Evolutionary conservation across 2,113 vertebrate genomes (phyloP).

Genomic region (Scomber colias): DNA sequence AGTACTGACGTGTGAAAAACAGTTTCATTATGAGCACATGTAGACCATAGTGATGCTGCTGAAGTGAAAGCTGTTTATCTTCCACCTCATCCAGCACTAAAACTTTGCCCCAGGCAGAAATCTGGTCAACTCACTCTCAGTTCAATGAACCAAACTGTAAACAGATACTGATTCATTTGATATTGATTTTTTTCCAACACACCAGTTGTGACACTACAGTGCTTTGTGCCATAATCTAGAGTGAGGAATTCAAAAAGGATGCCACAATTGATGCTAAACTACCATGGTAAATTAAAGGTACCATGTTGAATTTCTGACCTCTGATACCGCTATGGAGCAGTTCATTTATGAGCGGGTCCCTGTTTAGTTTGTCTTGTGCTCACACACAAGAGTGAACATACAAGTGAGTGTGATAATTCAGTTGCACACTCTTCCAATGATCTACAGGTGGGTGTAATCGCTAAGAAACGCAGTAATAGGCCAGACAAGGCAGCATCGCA

Average conservation of each 20-base stretch:
- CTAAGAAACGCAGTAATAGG: too few species aligned
- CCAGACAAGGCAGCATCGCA: too few species aligned
- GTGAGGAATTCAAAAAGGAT: constrained; percentile 5
- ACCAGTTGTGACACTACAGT: constrained; percentile 26
- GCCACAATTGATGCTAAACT: constrained; percentile 5
- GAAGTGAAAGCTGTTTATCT: constrained; percentile 7
- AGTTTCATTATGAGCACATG: not conserved
- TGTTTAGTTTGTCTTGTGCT: too few species aligned
- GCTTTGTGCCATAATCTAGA: not conserved
- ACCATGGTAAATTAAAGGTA: not conserved
- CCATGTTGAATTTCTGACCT: too few species aligned
- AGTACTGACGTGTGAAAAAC: not conserved
- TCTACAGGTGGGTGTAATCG: too few species aligned
- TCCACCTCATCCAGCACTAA: constrained; percentile 15
- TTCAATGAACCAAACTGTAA: constrained; percentile 51
- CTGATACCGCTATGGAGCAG: too few species aligned
- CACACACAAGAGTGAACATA: too few species aligned
- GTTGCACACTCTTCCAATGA: too few species aligned
- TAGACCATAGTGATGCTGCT: not conserved
- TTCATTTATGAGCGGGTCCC: too few species aligned
- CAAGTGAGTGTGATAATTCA: too few species aligned
- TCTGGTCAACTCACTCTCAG: constrained; percentile 32
- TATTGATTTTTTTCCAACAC: constrained; percentile 30
- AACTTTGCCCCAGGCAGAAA: constrained; percentile 30
- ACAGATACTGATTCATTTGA: constrained; percentile 41